Evolutionary conservation across 2,888 invertebrate species (phyloP).

Genomic region (Oscheius sp.): DNA sequence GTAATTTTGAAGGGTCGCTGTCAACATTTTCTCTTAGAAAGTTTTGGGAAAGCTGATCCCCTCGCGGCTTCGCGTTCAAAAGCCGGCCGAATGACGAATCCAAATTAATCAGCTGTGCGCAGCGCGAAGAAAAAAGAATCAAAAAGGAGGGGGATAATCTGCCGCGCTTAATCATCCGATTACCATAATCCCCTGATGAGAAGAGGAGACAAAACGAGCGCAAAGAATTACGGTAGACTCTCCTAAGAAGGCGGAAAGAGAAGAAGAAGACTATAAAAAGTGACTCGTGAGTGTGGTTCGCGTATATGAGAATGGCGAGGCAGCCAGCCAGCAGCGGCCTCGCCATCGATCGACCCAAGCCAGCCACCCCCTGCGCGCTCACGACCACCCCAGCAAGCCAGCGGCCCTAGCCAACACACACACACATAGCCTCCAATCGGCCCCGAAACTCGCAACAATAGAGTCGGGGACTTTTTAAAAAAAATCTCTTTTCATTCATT

Average conservation of each 20-base stretch:
- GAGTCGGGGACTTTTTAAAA: too few relatives aligned
- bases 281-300: conserved; percentile 20
- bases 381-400: conserved; percentile 26
- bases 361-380: conserved; percentile 26
- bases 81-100: too few relatives aligned
- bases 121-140: background rate
- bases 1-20: too few relatives aligned
- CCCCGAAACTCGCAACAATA: conserved; percentile 12
- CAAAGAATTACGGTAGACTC: background rate
- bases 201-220: conserved; percentile 5
- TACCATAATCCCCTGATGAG: conserved; percentile 12
- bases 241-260: background rate
- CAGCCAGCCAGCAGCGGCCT: conserved; percentile 4
- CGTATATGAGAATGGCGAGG: conserved; percentile 31
- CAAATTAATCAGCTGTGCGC: conserved; percentile 7
- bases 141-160: conserved; percentile 9
- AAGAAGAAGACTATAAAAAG: conserved; percentile 5
- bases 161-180: conserved; percentile 6
- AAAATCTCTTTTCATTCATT: too few relatives aligned
- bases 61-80: too few relatives aligned
- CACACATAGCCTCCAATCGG: conserved; percentile 14
- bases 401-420: too few relatives aligned
- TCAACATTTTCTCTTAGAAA: too few relatives aligned
- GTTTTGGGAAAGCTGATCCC: too few relatives aligned
- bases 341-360: conserved; percentile 24